phyloP scores from a whole-genome alignment of 2,888 invertebrate genomes.

The Sialis fuliginosa region DNA sequence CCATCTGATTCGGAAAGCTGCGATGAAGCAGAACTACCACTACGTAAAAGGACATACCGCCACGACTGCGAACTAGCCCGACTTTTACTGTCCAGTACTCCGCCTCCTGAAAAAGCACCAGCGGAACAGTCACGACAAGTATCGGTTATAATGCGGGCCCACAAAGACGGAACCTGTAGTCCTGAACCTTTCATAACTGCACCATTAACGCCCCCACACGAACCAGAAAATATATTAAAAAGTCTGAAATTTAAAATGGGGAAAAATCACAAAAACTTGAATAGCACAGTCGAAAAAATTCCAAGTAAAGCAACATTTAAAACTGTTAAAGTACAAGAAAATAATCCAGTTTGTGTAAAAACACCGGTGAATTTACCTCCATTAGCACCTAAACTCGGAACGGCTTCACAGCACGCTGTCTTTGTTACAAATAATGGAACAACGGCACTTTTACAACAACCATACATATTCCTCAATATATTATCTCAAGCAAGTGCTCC shows the following conservation, averaged over 20 bases:
- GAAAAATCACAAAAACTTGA: constrained; percentile 34
- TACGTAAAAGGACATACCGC: constrained; percentile 25
- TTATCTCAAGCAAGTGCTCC: constrained; percentile 12
- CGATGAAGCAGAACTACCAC: constrained; percentile 41
- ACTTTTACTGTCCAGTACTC: constrained; percentile 34
- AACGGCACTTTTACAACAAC: constrained; percentile 21
- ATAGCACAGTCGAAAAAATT: constrained; percentile 37
- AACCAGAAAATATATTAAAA: constrained; percentile 42
- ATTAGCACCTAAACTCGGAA: constrained; percentile 19
- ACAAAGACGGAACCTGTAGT: constrained; percentile 58
- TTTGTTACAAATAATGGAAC: constrained; percentile 17
- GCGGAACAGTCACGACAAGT: constrained; percentile 22
- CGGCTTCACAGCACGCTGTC: constrained; percentile 27
- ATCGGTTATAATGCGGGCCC: constrained; percentile 76
- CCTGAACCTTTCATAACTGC: constrained; percentile 18
- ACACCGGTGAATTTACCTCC: constrained; percentile 13
- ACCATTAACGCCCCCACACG: constrained; percentile 16
- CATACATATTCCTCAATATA: constrained; percentile 17
- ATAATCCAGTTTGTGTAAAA: neutral
- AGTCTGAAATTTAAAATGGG: constrained; percentile 57
- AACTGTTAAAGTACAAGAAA: constrained; percentile 3
- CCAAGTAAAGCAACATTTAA: neutral
- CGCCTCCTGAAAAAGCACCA: constrained; percentile 28
- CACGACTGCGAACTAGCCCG: constrained; percentile 38
- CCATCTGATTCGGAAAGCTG: constrained; percentile 63